Conservation (phyloP, 2,888 invertebrate genomes). For the Girardia tigrina region DNA sequence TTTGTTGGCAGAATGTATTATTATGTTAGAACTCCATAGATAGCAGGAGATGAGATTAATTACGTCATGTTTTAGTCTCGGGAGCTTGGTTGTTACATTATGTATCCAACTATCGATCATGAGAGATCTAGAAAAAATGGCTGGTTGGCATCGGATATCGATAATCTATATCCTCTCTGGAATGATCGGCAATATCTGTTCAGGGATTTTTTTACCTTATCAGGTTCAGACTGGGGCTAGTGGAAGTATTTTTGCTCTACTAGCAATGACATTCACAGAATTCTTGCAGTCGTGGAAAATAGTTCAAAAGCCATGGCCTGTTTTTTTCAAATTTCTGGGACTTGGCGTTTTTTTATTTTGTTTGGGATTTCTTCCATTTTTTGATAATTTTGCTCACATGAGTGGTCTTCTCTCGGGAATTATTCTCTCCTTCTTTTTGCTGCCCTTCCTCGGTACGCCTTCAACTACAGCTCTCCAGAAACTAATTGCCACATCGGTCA, state of each 20-base stretch:
- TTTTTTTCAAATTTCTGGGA: constrained; percentile 50
- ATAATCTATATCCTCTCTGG: constrained; percentile 80
- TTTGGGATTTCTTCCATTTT: constrained; percentile 84
- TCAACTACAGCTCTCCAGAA: constrained; percentile 52
- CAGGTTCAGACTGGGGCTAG: constrained; percentile 77
- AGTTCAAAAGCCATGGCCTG: constrained; percentile 52
- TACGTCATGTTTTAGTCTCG: no score
- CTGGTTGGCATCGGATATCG: constrained; percentile 73
- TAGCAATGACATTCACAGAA: constrained; percentile 82
- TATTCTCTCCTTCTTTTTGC: constrained; percentile 73
- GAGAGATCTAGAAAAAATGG: constrained; percentile 78
- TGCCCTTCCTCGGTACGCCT: constrained; percentile 55
- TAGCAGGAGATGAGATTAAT: no score
- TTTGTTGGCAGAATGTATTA: no score
- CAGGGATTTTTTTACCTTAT: constrained; percentile 83
- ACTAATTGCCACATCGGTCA: neutral
- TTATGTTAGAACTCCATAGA: no score
- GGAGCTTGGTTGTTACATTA: constrained; percentile 64
- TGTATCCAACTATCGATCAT: constrained; percentile 76
- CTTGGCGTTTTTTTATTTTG: constrained; percentile 54
- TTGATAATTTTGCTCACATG: constrained; percentile 91
- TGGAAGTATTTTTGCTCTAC: constrained; percentile 83
- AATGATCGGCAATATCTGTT: constrained; percentile 79
- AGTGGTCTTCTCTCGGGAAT: constrained; percentile 87
- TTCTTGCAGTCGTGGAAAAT: constrained; percentile 80